Evolutionary conservation across 2,888 invertebrate species (phyloP).

Genomic region (Acleris emargana): DNA sequence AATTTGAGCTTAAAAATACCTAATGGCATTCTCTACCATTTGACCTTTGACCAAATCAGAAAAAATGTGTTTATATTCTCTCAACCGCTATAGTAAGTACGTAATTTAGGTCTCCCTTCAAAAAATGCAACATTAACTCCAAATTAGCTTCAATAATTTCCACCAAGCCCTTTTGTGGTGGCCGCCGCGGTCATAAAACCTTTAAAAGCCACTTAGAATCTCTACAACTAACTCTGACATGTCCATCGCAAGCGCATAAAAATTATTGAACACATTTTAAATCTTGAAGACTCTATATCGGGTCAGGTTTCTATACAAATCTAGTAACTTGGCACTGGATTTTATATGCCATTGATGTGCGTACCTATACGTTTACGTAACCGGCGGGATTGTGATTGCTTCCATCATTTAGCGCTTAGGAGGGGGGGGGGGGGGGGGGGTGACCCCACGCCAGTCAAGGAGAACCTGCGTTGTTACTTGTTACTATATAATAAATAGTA

Average conservation of each 20-base stretch:
- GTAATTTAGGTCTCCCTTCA: not conserved
- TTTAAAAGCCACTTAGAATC: not conserved
- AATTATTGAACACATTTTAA: not conserved
- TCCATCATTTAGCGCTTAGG: constrained; percentile 35
- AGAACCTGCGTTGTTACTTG: constrained; percentile 42
- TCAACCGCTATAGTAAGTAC: not conserved
- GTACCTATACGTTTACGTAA: constrained; percentile 6
- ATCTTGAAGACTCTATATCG: too few species aligned
- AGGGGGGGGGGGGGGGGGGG: constrained; percentile 49
- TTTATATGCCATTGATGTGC: constrained; percentile 29
- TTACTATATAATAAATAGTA: constrained; percentile 16
- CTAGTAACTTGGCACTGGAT: not conserved
- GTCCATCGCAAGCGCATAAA: constrained; percentile 14
- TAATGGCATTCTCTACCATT: too few species aligned
- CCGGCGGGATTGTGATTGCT: constrained; percentile 3
- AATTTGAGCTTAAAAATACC: too few species aligned
- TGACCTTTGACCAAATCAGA: too few species aligned
- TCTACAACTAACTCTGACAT: constrained; percentile 21
- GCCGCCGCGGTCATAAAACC: not conserved
- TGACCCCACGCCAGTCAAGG: constrained; percentile 73
- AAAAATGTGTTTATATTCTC: too few species aligned
- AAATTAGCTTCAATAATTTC: not conserved
- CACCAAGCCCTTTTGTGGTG: constrained; percentile 4
- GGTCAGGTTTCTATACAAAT: too few species aligned
- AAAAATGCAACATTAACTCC: not conserved